These are phyloP conservation scores for Xenopus petersii DNA, from an alignment of 2,797 vertebrate genomes.

Conservation along the genomic window DNA sequence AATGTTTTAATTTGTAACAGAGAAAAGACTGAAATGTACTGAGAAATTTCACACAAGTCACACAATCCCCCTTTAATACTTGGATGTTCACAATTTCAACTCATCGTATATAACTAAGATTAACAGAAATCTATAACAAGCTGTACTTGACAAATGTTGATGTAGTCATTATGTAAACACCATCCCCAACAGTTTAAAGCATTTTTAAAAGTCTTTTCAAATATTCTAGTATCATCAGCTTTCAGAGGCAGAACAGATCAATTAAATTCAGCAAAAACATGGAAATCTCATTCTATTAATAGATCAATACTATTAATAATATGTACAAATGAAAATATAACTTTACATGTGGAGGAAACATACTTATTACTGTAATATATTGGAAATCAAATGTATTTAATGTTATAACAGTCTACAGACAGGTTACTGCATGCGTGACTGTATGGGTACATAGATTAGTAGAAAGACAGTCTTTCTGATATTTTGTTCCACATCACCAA, in stretches of 20 bases:
- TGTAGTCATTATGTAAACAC: slow-evolving; percentile 43
- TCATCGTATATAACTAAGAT: slow-evolving; percentile 28
- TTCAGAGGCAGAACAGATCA: slow-evolving; percentile 14
- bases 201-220: slow-evolving; percentile 18
- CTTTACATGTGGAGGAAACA: too few species aligned
- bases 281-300: neutral
- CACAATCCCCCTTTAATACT: slow-evolving; percentile 17
- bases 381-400: too few species aligned
- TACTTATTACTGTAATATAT: too few species aligned
- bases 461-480: too few species aligned
- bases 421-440: too few species aligned
- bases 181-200: slow-evolving; percentile 13
- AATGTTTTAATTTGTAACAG: neutral
- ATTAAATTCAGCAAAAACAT: too few species aligned
- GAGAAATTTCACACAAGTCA: slow-evolving; percentile 19
- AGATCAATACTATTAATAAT: too few species aligned
- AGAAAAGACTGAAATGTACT: slow-evolving; percentile 2
- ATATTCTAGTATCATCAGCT: slow-evolving; percentile 26
- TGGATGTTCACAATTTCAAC: slow-evolving; percentile 29
- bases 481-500: too few species aligned
- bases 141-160: slow-evolving; percentile 43
- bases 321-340: too few species aligned
- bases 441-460: too few species aligned
- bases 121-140: slow-evolving; percentile 33
- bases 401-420: too few species aligned